Percentiles rank a stretch among this genome's conserved stretches.
Conservation (phyloP, 2,888 invertebrate species). For the Heliconius hortense region DNA sequence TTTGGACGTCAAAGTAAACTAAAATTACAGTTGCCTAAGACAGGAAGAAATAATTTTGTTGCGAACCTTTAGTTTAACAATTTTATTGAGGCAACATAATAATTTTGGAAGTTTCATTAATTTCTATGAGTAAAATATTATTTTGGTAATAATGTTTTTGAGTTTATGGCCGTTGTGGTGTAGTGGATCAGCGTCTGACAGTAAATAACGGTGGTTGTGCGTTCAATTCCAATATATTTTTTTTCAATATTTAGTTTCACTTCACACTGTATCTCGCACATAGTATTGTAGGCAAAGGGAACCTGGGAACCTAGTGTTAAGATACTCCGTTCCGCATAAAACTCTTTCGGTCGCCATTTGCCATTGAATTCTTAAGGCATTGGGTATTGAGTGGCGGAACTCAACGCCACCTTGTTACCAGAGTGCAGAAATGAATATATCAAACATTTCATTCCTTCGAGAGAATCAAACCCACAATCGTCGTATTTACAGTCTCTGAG, state of each 20-base stretch:
- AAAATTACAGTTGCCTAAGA: conserved; percentile 24
- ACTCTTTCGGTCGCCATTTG: not conserved
- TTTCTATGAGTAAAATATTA: not conserved
- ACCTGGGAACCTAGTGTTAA: not conserved
- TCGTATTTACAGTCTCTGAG: not conserved
- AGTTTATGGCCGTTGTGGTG: too few relatives aligned
- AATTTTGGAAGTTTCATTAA: not conserved
- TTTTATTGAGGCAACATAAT: conserved; percentile 2
- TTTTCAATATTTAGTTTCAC: not conserved
- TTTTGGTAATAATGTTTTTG: not conserved
- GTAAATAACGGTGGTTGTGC: too few relatives aligned
- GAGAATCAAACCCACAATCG: too few relatives aligned
- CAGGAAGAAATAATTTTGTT: conserved; percentile 19
- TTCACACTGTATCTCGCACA: not conserved
- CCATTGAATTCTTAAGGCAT: not conserved
- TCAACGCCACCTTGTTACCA: not conserved
- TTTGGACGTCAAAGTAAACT: conserved; percentile 28
- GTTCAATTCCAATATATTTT: not conserved
- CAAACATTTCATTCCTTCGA: too few relatives aligned
- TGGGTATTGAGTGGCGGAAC: not conserved
- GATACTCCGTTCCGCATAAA: not conserved
- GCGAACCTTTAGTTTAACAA: not conserved
- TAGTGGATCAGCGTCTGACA: too few relatives aligned
- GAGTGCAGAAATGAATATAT: too few relatives aligned
- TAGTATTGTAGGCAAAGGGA: not conserved